Percentiles rank a stretch among this genome's conserved stretches.
Conservation (phyloP, 2,888 invertebrate species). For the Thumatha senex region DNA sequence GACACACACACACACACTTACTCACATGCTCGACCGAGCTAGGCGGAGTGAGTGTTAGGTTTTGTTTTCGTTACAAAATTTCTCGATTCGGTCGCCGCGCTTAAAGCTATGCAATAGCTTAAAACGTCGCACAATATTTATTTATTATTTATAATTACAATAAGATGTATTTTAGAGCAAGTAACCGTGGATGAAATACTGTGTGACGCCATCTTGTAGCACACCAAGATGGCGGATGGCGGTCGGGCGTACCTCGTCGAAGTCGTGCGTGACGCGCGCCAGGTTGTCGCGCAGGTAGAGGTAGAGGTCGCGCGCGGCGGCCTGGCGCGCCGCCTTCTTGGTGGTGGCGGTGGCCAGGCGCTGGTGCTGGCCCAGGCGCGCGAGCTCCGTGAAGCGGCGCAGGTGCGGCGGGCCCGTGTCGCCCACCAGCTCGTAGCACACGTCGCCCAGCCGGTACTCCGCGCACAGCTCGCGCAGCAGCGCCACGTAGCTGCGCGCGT, state of each 20-base stretch:
- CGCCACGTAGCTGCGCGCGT: constrained; percentile 59
- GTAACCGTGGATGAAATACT: too few relatives aligned
- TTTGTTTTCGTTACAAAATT: too few relatives aligned
- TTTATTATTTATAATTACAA: too few relatives aligned
- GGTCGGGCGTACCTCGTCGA: constrained; percentile 57
- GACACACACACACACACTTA: too few relatives aligned
- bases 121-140: too few relatives aligned
- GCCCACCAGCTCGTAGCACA: constrained; percentile 80
- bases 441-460: constrained; percentile 74
- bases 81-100: too few relatives aligned
- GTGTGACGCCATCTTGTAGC: too few relatives aligned
- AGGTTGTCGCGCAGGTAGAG: constrained; percentile 63
- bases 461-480: constrained; percentile 75
- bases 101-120: too few relatives aligned
- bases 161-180: too few relatives aligned
- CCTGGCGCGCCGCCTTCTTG: constrained; percentile 86
- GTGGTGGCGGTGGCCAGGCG: constrained; percentile 83
- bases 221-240: too few relatives aligned
- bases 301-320: constrained; percentile 79
- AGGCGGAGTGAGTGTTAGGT: too few relatives aligned
- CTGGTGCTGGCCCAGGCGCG: constrained; percentile 76
- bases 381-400: constrained; percentile 84
- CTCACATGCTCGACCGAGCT: too few relatives aligned
- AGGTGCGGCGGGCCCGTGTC: constrained; percentile 87
- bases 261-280: constrained; percentile 57